Evolutionary conservation across 2,888 invertebrate species (phyloP).

Genomic region (Drosophila macrospina): DNA sequence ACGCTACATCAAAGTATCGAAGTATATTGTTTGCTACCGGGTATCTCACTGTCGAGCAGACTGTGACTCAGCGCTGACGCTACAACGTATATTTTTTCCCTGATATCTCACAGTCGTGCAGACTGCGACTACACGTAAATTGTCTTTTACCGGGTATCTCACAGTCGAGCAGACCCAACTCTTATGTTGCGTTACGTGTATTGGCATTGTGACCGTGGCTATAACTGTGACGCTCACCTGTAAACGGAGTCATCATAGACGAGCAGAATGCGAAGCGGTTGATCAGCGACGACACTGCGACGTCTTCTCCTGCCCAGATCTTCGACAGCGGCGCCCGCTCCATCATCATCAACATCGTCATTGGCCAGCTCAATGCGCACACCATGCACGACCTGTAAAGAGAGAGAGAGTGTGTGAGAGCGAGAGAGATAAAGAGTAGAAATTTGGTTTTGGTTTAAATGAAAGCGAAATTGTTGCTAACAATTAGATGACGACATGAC

Average conservation of each 20-base stretch:
- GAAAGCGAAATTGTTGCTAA: constrained; percentile 70
- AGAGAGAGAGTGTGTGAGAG: constrained; percentile 20
- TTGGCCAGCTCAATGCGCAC: constrained; percentile 91
- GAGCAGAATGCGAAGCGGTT: constrained; percentile 93
- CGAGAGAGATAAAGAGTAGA: constrained; percentile 19
- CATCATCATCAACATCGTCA: constrained; percentile 88
- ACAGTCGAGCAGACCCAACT: background rate
- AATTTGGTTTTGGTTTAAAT: constrained; percentile 46
- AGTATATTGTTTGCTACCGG: too few relatives aligned
- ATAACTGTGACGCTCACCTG: constrained; percentile 87
- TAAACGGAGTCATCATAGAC: constrained; percentile 95
- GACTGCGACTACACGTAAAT: too few relatives aligned
- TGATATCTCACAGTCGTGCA: too few relatives aligned
- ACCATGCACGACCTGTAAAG: constrained; percentile 91
- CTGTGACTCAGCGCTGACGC: too few relatives aligned
- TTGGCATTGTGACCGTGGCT: constrained; percentile 1
- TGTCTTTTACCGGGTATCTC: background rate
- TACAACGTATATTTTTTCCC: too few relatives aligned
- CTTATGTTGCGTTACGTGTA: background rate
- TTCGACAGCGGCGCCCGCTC: constrained; percentile 81
- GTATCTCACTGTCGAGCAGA: too few relatives aligned
- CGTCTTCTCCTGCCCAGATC: constrained; percentile 86
- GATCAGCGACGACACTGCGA: constrained; percentile 88
- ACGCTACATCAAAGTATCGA: too few relatives aligned
- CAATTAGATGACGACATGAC: constrained; percentile 71